phyloP scores from a whole-genome alignment of 2,113 vertebrate genomes.

The Sialia sialis region DNA sequence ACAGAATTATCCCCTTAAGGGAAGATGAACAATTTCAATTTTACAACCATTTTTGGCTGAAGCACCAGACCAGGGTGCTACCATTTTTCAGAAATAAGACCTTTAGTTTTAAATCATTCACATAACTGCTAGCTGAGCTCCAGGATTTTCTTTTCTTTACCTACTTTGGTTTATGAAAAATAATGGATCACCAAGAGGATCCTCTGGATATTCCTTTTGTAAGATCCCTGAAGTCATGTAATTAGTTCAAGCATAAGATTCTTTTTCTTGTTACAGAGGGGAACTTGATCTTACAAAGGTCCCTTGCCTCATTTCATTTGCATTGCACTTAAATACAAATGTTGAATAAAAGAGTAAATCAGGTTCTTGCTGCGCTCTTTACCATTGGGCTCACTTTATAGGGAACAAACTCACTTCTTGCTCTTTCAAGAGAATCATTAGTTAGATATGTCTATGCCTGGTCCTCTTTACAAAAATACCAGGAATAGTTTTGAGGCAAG shows the following conservation, averaged over 20 bases:
- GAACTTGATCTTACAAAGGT: background rate
- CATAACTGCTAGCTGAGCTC: background rate
- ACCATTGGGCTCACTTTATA: background rate
- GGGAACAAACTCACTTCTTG: background rate
- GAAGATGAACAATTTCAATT: constrained; percentile 19
- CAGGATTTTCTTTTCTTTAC: background rate
- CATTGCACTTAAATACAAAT: background rate
- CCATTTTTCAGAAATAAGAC: background rate
- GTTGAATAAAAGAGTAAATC: background rate
- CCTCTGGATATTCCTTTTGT: background rate
- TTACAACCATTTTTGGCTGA: constrained; percentile 46
- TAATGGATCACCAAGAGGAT: background rate
- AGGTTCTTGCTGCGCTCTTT: background rate
- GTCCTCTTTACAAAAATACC: background rate
- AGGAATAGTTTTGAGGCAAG: background rate
- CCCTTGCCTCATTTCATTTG: background rate
- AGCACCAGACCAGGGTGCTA: background rate
- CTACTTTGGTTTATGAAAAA: background rate
- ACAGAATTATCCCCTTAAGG: background rate
- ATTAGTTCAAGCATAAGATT: background rate
- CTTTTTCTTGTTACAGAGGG: background rate
- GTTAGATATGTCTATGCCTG: background rate
- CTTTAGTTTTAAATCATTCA: constrained; percentile 12
- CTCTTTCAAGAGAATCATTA: background rate
- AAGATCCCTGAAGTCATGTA: background rate